Conservation (phyloP, 2,797 vertebrate genomes). For the Dendrocincla tyrannina region DNA sequence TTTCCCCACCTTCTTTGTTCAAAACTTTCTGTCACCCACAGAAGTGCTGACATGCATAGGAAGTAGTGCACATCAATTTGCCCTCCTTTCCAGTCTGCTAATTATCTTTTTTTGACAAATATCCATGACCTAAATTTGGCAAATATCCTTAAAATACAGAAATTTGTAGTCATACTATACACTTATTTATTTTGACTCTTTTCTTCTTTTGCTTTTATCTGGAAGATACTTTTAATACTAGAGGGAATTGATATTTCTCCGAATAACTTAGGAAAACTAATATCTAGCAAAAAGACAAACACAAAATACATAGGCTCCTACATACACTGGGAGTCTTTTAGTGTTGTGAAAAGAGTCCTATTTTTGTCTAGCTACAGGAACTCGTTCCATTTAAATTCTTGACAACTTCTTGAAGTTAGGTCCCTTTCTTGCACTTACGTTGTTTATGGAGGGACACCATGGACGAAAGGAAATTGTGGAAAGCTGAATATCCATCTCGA, state of each 20-base stretch:
- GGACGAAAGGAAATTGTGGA: background rate
- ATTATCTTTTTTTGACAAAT: background rate
- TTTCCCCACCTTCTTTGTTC: background rate
- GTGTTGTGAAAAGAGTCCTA: background rate
- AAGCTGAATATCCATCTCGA: background rate
- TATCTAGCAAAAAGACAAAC: background rate
- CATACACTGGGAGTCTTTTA: background rate
- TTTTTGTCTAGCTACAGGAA: background rate
- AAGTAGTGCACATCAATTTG: background rate
- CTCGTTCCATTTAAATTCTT: background rate
- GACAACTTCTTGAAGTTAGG: background rate
- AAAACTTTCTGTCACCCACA: background rate
- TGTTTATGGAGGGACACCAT: background rate
- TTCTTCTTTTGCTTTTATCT: background rate
- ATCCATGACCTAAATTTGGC: background rate
- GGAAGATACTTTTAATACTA: background rate
- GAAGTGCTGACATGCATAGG: background rate
- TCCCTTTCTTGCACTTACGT: background rate
- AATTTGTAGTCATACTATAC: background rate
- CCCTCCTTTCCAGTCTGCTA: background rate
- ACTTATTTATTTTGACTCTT: background rate
- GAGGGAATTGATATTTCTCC: background rate
- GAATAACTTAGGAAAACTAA: background rate
- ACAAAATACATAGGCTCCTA: background rate
- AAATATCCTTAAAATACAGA: background rate